Conservation (phyloP, 2,888 invertebrate species). For the Bellardia bayeri region DNA sequence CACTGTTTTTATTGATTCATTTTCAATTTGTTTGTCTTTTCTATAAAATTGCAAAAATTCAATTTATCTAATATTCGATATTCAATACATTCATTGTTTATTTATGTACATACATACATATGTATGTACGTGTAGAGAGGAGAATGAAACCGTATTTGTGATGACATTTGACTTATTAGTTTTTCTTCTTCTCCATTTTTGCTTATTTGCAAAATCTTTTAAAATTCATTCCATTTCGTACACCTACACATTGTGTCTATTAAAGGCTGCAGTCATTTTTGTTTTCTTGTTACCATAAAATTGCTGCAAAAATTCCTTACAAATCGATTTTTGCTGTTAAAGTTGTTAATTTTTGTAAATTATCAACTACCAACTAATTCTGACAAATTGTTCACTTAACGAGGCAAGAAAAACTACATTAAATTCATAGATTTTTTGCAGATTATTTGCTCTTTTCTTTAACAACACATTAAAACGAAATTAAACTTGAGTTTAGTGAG, state of each 20-base stretch:
- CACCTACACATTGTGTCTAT: constrained; percentile 62
- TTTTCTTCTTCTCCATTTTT: constrained; percentile 40
- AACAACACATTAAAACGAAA: neutral
- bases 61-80: constrained; percentile 55
- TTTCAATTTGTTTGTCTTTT: constrained; percentile 1
- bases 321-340: constrained; percentile 70
- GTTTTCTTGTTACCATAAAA: constrained; percentile 40
- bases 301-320: constrained; percentile 50
- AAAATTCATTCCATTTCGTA: constrained; percentile 52
- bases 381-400: constrained; percentile 62
- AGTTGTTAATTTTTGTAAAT: constrained; percentile 67
- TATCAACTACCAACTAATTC: constrained; percentile 47
- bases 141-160: constrained; percentile 55
- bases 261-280: constrained; percentile 36
- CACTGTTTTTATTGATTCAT: constrained; percentile 2
- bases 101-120: constrained; percentile 1
- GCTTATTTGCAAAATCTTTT: constrained; percentile 45
- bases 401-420: neutral
- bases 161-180: constrained; percentile 68
- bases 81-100: constrained; percentile 25
- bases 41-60: constrained; percentile 35
- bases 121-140: constrained; percentile 17
- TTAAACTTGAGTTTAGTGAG: neutral
- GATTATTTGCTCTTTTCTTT: neutral
- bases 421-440: constrained; percentile 12